Evolutionary conservation across 2,113 vertebrate genomes (phyloP), one percentile per base, ranked within the genome.

Genomic region (Carlito syrichta): DNA sequence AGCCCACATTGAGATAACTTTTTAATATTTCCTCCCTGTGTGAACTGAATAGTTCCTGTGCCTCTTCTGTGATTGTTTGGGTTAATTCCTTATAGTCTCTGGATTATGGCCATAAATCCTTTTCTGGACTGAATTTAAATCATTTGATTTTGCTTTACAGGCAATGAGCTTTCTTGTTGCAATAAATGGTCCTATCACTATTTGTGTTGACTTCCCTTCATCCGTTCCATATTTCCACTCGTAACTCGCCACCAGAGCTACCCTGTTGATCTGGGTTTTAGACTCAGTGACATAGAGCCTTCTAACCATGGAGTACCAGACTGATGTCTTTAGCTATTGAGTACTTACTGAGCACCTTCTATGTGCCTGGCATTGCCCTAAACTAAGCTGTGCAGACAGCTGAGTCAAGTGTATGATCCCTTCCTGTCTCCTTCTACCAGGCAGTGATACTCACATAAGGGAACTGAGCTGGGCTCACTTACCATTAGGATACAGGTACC

Each of bases 111-210:
- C 22, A 56, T 74, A 83, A 92, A 30, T 45, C 50, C 43, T 86
- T 50, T 88, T 35, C 89, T 81, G 73, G 66, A 58, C 86, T 73
- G 62, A 14, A 62, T 77, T 45, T 71, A 77, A 92, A 43, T 76
- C 32, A 71, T 32, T 69, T 13, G 14, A 27, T 73, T 91, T 85
- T 50, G 5, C 63, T 69, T 63, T 85, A 40, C 23, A 45, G 48
- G 43, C 23, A 69, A 13, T 43, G 23, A 54, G 40, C 30, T 25
- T 60, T 88, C 25, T 66, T 48, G 19, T 43, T 74, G 25, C 38
- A 38, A 16, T 76, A 89, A 71, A 12, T 66, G 40, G 16, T 45
- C 60, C 62, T 58, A 0, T 23, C 3, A 2, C 82, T 71, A 4
- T 81, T 69, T 87, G 85, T 38, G 25, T 73, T 45, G 14, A 48